Conservation (phyloP, 2,113 vertebrate genomes). For the Chloropsis hardwickii region DNA sequence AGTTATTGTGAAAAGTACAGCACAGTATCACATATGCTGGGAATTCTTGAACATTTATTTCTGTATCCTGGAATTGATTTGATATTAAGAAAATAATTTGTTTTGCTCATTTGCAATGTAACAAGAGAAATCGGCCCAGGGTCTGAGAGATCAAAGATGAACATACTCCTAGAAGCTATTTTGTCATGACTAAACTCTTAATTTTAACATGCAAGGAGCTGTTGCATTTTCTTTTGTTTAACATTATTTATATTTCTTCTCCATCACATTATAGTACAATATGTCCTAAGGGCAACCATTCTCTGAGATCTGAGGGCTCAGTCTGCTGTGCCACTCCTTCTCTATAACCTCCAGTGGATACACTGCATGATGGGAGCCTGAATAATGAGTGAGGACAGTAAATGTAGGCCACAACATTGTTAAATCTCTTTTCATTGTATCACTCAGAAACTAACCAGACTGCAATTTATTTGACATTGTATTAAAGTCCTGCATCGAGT, state of each 20-base stretch:
- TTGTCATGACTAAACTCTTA: neutral
- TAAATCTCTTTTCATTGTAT: neutral
- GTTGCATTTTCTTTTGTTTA: neutral
- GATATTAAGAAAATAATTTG: neutral
- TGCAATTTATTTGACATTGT: neutral
- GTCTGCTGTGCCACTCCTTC: neutral
- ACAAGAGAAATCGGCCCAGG: neutral
- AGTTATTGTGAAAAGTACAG: neutral
- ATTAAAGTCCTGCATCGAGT: neutral
- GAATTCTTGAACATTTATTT: neutral
- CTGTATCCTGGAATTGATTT: neutral
- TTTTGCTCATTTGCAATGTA: neutral
- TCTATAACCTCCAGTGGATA: neutral
- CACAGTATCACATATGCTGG: fast-evolving
- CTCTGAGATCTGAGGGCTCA: neutral
- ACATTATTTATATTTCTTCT: neutral
- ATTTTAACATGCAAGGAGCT: neutral
- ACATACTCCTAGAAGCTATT: neutral
- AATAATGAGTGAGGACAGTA: neutral
- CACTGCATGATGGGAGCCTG: neutral
- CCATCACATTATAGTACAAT: neutral
- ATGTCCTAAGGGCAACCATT: neutral
- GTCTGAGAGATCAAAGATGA: neutral
- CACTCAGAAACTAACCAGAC: neutral
- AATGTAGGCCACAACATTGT: neutral